These are phyloP conservation scores for Punctoribates punctum DNA, from an alignment of 2,888 invertebrate species.

Conservation along the genomic window DNA sequence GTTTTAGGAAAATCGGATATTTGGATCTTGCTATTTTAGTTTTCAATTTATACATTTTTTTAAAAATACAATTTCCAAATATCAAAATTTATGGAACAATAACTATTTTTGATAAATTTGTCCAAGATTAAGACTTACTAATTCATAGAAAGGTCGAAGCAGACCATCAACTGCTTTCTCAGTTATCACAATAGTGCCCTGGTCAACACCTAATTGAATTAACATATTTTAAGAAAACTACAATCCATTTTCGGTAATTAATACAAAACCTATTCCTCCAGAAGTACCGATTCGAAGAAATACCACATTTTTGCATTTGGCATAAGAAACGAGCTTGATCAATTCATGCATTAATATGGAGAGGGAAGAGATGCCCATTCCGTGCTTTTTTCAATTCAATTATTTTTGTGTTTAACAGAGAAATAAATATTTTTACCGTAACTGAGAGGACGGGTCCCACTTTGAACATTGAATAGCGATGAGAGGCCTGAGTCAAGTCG, in stretches of 20 bases:
- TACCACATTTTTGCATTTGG: constrained; percentile 67
- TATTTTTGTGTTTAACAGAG: background rate
- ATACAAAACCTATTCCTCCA: constrained; percentile 72
- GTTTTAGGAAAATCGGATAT: background rate
- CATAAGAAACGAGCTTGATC: constrained; percentile 92
- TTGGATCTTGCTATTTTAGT: background rate
- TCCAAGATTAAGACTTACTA: constrained; percentile 70
- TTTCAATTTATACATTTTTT: too few species aligned
- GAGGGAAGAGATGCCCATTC: constrained; percentile 96
- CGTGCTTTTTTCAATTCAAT: constrained; percentile 62
- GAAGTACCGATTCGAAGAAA: constrained; percentile 78
- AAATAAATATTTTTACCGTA: constrained; percentile 56
- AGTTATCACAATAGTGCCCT: constrained; percentile 88
- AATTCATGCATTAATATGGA: constrained; percentile 92
- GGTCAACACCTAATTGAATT: constrained; percentile 61
- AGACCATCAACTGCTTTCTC: constrained; percentile 87
- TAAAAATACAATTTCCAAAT: too few species aligned
- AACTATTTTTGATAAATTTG: too few species aligned
- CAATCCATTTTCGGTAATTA: too few species aligned
- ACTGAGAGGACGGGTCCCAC: constrained; percentile 80
- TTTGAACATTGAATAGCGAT: constrained; percentile 94
- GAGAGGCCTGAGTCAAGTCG: constrained; percentile 72
- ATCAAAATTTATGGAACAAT: too few species aligned
- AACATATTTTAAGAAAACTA: background rate
- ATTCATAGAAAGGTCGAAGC: constrained; percentile 72